phyloP scores from a whole-genome alignment of 2,113 vertebrate species.

The Crypturellus undulatus region DNA sequence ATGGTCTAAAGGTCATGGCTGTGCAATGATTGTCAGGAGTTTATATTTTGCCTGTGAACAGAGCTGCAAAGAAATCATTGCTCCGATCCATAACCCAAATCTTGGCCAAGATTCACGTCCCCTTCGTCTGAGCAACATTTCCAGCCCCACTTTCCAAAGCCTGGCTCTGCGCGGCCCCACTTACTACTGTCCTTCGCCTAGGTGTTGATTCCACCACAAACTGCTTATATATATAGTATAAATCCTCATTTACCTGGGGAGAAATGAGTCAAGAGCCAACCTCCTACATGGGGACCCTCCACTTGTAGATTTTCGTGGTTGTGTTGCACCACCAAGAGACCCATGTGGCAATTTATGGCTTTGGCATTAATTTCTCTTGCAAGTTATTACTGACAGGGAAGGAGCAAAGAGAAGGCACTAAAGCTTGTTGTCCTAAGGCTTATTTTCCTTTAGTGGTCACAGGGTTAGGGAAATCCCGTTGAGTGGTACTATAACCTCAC shows the following conservation, averaged over 20 bases:
- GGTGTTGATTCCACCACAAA: rapidly evolving
- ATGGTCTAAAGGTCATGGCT: background rate
- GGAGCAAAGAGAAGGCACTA: background rate
- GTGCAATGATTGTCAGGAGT: background rate
- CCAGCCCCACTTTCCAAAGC: background rate
- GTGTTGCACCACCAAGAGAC: background rate
- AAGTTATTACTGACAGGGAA: background rate
- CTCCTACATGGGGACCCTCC: rapidly evolving
- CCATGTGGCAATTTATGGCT: background rate
- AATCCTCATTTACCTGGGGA: rapidly evolving
- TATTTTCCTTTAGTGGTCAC: background rate
- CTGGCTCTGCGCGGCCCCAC: background rate
- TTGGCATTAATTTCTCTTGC: background rate
- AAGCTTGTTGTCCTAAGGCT: background rate
- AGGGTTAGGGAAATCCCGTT: background rate
- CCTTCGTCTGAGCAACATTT: background rate
- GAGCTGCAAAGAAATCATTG: background rate
- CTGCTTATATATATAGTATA: background rate
- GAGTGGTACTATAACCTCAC: background rate
- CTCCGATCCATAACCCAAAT: background rate
- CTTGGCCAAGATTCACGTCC: background rate
- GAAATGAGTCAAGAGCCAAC: background rate
- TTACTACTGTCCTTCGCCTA: background rate
- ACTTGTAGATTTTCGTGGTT: background rate
- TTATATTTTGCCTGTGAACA: background rate